phyloP scores from a whole-genome alignment of 2,797 vertebrate species.

The Rhinatrema bivittatum region DNA sequence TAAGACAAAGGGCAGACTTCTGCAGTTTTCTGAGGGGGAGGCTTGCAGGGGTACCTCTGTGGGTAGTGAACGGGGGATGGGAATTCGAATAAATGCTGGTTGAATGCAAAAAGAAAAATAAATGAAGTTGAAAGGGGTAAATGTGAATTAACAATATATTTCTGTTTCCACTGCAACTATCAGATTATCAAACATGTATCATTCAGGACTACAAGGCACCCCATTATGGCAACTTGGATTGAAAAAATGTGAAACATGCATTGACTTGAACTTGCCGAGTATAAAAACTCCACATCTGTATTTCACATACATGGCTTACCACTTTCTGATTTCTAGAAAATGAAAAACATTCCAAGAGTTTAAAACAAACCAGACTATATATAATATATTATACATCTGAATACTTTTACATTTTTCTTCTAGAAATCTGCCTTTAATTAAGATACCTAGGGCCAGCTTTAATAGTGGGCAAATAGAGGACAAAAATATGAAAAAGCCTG shows the following conservation, averaged over 20 bases:
- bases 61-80: neutral
- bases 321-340: conserved; percentile 16
- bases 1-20: too few species aligned
- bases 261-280: conserved; percentile 12
- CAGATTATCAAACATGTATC: conserved; percentile 9
- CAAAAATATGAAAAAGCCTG: too few species aligned
- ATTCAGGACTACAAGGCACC: conserved; percentile 12
- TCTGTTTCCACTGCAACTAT: conserved; percentile 6
- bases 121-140: neutral
- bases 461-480: too few species aligned
- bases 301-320: conserved; percentile 1
- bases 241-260: conserved; percentile 27
- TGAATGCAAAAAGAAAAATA: neutral
- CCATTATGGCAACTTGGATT: conserved; percentile 1
- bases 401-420: conserved; percentile 2
- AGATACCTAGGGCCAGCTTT: too few species aligned
- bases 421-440: conserved; percentile 26
- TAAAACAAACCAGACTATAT: neutral
- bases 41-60: neutral
- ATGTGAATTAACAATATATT: conserved; percentile 9
- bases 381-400: conserved; percentile 3
- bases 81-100: neutral
- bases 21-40: too few species aligned
- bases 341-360: conserved; percentile 14
- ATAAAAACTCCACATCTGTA: conserved; percentile 17